Percentiles rank a stretch among this genome's conserved stretches.
These are phyloP conservation scores for Nomia melanderi DNA, from an alignment of 1,140 invertebrate species.

Conservation along the genomic window DNA sequence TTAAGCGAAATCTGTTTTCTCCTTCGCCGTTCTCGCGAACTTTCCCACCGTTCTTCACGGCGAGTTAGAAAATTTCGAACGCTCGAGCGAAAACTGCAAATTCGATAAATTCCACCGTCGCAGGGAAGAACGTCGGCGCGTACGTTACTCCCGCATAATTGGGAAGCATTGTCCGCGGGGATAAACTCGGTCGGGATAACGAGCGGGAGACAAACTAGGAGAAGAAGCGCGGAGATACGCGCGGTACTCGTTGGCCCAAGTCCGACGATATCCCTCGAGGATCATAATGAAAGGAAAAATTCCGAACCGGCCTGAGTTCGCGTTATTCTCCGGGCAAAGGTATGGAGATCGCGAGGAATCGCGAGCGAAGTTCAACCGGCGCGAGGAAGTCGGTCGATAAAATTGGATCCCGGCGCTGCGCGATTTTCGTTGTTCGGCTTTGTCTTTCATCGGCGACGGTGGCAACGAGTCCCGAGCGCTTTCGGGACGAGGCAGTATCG, in stretches of 20 bases:
- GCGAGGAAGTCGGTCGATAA: not conserved
- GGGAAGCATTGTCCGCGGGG: no score
- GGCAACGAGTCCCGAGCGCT: not conserved
- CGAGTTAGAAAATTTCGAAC: no score
- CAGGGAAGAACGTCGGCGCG: no score
- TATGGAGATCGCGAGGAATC: not conserved
- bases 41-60: not conserved
- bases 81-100: no score
- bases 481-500: slow-evolving; percentile 14
- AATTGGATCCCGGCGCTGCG: slow-evolving; percentile 14
- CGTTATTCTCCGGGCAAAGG: not conserved
- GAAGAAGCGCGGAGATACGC: no score
- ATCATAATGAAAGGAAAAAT: not conserved
- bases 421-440: slow-evolving; percentile 36
- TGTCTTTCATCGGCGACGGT: slow-evolving; percentile 7
- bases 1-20: not conserved
- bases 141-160: no score
- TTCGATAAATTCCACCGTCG: no score
- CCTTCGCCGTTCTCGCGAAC: not conserved
- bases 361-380: not conserved
- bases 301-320: not conserved
- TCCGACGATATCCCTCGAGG: no score
- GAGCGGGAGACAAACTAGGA: no score
- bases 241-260: no score
- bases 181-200: no score